Evolutionary conservation across 1,140 invertebrate species (phyloP), one percentile per base, ranked within the genome.

Genomic region (Gonioctena quinquepunctata): DNA sequence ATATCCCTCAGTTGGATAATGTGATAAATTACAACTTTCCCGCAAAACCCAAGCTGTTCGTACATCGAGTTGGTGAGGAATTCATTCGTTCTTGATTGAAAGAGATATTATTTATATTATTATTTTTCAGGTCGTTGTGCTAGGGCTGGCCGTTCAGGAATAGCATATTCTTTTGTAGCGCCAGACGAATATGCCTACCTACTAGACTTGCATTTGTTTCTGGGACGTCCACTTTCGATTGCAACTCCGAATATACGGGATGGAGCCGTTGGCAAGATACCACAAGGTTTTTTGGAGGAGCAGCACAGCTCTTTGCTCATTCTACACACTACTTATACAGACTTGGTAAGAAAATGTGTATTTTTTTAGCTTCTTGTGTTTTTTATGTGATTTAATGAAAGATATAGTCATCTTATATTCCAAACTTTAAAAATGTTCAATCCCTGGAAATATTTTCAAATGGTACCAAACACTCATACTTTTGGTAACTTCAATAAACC

Each of bases 11-110:
- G 69, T 83, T 99, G 66, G 97, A 99, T 80, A 96, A 93, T 81
- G 97, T 99, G 3, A 96, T 99, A 50, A 99, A 99, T 84, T 96
- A 92, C 77, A 93, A 99, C 87, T 99, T 99, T 82, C 98, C 98
- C 0, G 92, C 94, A 0, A 99, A 97, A 84, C 89, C 95, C 0
- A 99, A 99, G 85, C 85, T 99, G 7, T 99, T 99, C 87, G 93
- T 99, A 22, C 98, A 99, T 84, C 89, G 98, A 90, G 98, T 99
- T 66, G 98, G 96, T 96, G 84, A 87, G 92, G 89, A 67, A 59
- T 25, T 25, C 0, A 26, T 25, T 7, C 26, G 4, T 13, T 56
- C 11, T 56, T 2, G 0, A 19, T 13, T 56, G 52, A 56, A 56
- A 21, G 8, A 18, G 11, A 54, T 8, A 18, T 16, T 16, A 21